Base-by-base conservation (phyloP, 2,888 invertebrate species). In the Nudaria mundana region DNA sequence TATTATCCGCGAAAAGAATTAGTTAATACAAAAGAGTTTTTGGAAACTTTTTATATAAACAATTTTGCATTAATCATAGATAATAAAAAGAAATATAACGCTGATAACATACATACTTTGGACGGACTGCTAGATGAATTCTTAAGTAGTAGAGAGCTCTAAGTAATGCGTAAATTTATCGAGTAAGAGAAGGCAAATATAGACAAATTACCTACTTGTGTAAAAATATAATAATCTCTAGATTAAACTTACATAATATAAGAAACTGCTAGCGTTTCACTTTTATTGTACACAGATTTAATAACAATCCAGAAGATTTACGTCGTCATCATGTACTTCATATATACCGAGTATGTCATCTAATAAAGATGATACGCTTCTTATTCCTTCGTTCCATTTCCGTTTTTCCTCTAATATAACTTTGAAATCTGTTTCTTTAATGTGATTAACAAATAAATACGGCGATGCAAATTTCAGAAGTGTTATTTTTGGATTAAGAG, bases 291-390 rank as follows among this genome's bases (percentile, higher is more conserved):
- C 18, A 18, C 18, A n/a, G 5, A 13, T 72, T 72, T 4, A 94
- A 63, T 94, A 94, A 79, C 94, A 94, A 81, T 94, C 94, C 85
- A 94, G 90, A 16, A 87, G 81, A 61, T 93, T 93, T 0, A 91
- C 78, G 45, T 92, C 91, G 18, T 71, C 67, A 24, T 73, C 36
- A 18, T 41, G 80, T 1, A 76, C 65, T 51, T 91, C 88, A 56
- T 92, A 91, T 36, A 91, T 87, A 6, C 91, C 91, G 13, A 94
- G 71, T 47, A 95, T 93, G 71, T 95, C 95, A 60, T 95, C 94
- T 1, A 95, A 72, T 3, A 95, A 81, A 0, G 94, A 94, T 2
- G 91, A 90, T 10, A 95, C 88, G 55, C 91, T 93, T n/a, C 92
- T 91, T 30, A 92, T 91, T 15, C 92, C 91, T 31, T 90, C 89